Percentiles rank a stretch among this genome's conserved stretches.
phyloP scores from a whole-genome alignment of 2,888 invertebrate species.

The Camponotus fellah region DNA sequence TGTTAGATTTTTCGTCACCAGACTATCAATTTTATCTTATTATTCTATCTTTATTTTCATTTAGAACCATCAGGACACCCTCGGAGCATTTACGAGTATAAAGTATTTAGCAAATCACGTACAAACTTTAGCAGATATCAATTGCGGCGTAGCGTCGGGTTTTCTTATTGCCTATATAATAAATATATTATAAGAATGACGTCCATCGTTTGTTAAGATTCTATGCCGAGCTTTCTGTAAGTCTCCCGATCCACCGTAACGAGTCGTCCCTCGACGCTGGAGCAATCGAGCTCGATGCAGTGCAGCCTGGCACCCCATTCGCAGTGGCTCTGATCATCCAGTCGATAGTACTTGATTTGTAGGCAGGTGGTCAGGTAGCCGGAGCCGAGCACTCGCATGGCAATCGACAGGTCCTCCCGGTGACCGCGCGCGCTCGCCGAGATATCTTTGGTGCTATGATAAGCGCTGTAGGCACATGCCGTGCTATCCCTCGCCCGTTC shows the following conservation, averaged over 20 bases:
- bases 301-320: constrained; percentile 87
- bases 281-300: constrained; percentile 87
- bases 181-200: constrained; percentile 23
- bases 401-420: constrained; percentile 86
- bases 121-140: neutral
- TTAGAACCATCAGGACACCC: neutral
- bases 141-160: constrained; percentile 31
- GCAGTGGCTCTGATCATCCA: constrained; percentile 87
- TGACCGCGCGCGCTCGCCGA: constrained; percentile 85
- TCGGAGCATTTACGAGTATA: neutral
- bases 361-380: constrained; percentile 86
- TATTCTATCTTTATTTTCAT: neutral
- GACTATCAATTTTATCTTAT: neutral
- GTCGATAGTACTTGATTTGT: constrained; percentile 87
- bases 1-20: neutral
- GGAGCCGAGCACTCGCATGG: constrained; percentile 86
- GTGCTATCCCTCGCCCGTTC: constrained; percentile 86
- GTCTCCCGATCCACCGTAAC: constrained; percentile 86
- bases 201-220: constrained; percentile 74
- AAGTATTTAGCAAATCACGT: constrained; percentile 9
- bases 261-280: constrained; percentile 86
- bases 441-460: constrained; percentile 86
- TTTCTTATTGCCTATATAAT: neutral
- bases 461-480: constrained; percentile 86
- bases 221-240: constrained; percentile 85